Evolutionary conservation across 2,797 vertebrate species (phyloP), one percentile per base, ranked within the genome.

Genomic region (Harpagifer antarcticus): DNA sequence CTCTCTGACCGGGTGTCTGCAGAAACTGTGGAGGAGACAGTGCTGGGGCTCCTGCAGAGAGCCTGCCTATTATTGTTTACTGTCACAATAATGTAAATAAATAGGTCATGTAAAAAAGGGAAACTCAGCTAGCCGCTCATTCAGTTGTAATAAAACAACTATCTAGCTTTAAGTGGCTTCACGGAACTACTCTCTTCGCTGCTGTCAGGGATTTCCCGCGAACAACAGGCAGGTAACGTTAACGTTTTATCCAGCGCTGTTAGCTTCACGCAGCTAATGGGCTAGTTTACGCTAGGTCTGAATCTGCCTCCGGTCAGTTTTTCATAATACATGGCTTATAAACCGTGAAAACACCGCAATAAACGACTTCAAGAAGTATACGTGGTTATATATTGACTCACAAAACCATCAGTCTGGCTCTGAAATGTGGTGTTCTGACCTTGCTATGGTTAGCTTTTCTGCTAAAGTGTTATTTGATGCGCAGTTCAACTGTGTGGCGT

Each of bases 31-130:
- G 40, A 10, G 72, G 16, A 74, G 56, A 6, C 20, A 3, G 19
- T 0, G 15, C 54, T 19, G 71, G 48, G 7, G 56, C 43, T 43
- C 48, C 53, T 16, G 37, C 23, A 16, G 45, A 2, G 53, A 31
- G 57, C 2, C 37, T 7, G 65, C 50, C 77, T 83, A 81, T 80
- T 76, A 57, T 81, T 92, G 88, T 91, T 91, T 85, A 90, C 81
- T 53, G n/a, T 78, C 79, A 31, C 8, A 53, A 70, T 69, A 2
- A 23, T 58, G 52, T 54, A 79, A 90, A n/a, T n/a, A n/a, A 91
- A 81, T 91, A 85, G 89, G 90, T 89, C 88, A 89, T 73, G 80
- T 67, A 54, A 74, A 54, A 76, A 64, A 16, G 19, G 58, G 49
- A 71, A 73, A 78, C 69, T 27, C 3, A 3, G 47, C 15, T n/a